Conservation (phyloP, 2,797 vertebrate species). For the Rhynchonycteris naso region DNA sequence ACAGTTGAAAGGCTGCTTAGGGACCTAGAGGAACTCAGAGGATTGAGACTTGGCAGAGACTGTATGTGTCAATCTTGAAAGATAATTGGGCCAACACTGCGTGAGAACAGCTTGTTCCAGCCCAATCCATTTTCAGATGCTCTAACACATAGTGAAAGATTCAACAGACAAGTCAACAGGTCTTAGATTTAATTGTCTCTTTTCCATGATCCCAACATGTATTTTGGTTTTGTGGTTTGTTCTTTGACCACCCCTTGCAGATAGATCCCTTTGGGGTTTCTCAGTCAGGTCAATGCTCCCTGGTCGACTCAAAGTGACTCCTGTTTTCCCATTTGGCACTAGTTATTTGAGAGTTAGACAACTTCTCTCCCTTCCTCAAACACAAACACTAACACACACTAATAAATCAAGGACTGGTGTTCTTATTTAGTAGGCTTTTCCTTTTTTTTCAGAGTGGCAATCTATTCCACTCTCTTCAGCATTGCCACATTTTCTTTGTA, state of each 20-base stretch:
- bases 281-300: neutral
- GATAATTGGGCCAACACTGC: constrained; percentile 42
- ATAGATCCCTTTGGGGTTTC: neutral
- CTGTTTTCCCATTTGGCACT: neutral
- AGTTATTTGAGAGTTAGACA: neutral
- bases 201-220: neutral
- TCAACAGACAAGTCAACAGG: neutral
- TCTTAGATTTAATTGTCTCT: constrained; percentile 3
- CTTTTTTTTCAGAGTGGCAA: neutral
- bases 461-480: neutral
- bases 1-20: constrained; percentile 18
- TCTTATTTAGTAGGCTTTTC: neutral
- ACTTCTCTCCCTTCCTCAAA: neutral
- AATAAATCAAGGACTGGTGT: neutral
- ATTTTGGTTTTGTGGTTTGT: neutral
- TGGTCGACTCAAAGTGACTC: neutral
- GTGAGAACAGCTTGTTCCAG: neutral
- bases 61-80: neutral
- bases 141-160: neutral
- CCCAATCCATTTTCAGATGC: neutral
- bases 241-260: neutral
- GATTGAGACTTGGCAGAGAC: neutral
- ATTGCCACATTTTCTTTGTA: constrained; percentile 16
- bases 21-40: neutral
- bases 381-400: neutral